Percentiles rank a stretch among this genome's conserved stretches.
Evolutionary conservation across 2,888 invertebrate species (phyloP).

Genomic region (Pseudococcus jackbeardsleyi): DNA sequence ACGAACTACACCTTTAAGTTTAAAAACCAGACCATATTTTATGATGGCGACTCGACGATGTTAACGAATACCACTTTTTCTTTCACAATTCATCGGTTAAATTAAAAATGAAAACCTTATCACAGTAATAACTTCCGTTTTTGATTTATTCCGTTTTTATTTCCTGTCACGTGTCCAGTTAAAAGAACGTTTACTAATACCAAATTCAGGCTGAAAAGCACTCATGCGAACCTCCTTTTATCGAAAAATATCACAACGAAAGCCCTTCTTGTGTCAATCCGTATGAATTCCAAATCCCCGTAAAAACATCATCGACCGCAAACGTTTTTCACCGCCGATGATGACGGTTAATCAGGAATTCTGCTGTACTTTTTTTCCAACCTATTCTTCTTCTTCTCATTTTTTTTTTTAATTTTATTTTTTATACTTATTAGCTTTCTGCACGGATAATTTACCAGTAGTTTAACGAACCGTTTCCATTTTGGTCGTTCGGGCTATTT

Average conservation of each 20-base stretch:
- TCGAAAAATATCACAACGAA: constrained; percentile 52
- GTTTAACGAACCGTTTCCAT: constrained; percentile 60
- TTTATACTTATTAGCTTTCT: constrained; percentile 58
- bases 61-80: constrained; percentile 26
- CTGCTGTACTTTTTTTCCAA: constrained; percentile 10
- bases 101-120: constrained; percentile 59
- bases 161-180: constrained; percentile 62
- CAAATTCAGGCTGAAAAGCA: constrained; percentile 51
- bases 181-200: constrained; percentile 59
- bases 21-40: constrained; percentile 15
- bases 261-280: constrained; percentile 34
- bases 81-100: constrained; percentile 61
- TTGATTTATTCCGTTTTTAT: constrained; percentile 56
- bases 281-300: constrained; percentile 33
- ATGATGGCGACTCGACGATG: background rate
- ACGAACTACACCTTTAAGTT: background rate
- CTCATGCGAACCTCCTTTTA: constrained; percentile 60
- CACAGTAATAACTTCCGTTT: constrained; percentile 60
- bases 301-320: constrained; percentile 48
- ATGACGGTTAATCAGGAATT: constrained; percentile 58
- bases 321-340: constrained; percentile 7
- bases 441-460: constrained; percentile 59
- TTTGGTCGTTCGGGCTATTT: constrained; percentile 55
- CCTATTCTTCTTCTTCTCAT: background rate
- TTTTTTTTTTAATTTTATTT: constrained; percentile 46